Base-by-base conservation (phyloP, 64 coral and sea anemone species). In the Dendrophyllia cribrosa region DNA sequence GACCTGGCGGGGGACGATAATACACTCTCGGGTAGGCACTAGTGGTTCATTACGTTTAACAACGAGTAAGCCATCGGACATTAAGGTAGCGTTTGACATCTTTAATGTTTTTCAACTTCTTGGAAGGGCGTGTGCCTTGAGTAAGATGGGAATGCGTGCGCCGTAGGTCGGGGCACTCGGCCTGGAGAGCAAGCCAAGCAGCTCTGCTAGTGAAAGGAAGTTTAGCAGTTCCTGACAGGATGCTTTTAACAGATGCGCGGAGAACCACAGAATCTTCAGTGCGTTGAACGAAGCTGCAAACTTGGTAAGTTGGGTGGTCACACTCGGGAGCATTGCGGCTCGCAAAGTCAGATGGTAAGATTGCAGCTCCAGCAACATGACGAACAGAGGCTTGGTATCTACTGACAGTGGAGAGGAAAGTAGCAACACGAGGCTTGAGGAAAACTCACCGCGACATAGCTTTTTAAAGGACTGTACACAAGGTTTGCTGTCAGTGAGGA, bases 31-130 rank as follows among this genome's bases (percentile, higher is more conserved):
- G 16, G 62, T 65, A 17, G 62, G 62, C 62, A 65, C 62, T 20
- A 65, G 62, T 34, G 34, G 34, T 34, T 34, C 34, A 34, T 34
- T 34, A 34, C 17, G 62, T 87, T 73, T 87, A 9, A 87, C 66
- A 8, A 74, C 67, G 17, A 87, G 70, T 22, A 87, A 51, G 16
- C 85, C 43, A 17, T 87, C 85, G 51, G 21, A 58, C 70, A 20
- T 87, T 50, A 3, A 72, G 66, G 34, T 74, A 87, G 14, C 66
- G 85, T 52, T 87, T 73, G 2, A 74, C 66, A 73, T 51, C 66
- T 87, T 87, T 87, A 44, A 87, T 70, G 52, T 87, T 87, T 16
- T 67, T 73, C 12, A 53, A 0, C 51, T 87, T 87, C 21, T 59
- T 70, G 5, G 52, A 87, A 5, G 0, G 66, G 9, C 85, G 14